Evolutionary conservation across 1,140 invertebrate species (phyloP).

Genomic region (Cherax quadricarinatus): DNA sequence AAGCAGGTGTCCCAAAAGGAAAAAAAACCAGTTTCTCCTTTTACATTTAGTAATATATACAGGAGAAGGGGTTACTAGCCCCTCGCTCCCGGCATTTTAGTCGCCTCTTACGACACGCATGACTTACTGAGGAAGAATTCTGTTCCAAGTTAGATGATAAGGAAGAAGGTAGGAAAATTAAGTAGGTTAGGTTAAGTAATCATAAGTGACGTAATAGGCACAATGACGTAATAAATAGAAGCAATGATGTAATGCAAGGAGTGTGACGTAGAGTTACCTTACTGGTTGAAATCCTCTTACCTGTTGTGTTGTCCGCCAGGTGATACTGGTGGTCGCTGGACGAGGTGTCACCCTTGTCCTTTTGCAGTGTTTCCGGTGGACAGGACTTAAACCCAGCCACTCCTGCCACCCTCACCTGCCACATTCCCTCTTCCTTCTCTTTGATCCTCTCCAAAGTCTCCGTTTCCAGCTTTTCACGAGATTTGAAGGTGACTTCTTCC

Average conservation of each 20-base stretch:
- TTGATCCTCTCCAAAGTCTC: neutral
- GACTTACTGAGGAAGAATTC: no score
- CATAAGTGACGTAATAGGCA: neutral
- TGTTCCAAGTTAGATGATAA: no score
- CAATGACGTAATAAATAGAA: no score
- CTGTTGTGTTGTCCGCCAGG: neutral
- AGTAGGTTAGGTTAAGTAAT: neutral
- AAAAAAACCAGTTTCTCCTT: no score
- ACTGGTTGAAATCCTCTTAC: neutral
- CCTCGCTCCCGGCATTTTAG: no score
- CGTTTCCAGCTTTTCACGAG: neutral
- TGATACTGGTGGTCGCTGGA: neutral
- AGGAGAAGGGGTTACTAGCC: no score
- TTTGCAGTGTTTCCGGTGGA: conserved; percentile 41
- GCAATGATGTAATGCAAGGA: neutral
- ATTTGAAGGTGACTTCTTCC: neutral
- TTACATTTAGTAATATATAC: no score
- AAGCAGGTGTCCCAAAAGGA: no score
- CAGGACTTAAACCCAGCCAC: neutral
- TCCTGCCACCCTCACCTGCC: neutral
- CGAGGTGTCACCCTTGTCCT: conserved; percentile 23
- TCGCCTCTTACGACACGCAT: no score
- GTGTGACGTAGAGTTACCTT: neutral
- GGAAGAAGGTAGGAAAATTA: no score
- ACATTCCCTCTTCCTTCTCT: neutral